Evolutionary conservation across 1,140 invertebrate genomes (phyloP).

Genomic region (Cotesia typhae): DNA sequence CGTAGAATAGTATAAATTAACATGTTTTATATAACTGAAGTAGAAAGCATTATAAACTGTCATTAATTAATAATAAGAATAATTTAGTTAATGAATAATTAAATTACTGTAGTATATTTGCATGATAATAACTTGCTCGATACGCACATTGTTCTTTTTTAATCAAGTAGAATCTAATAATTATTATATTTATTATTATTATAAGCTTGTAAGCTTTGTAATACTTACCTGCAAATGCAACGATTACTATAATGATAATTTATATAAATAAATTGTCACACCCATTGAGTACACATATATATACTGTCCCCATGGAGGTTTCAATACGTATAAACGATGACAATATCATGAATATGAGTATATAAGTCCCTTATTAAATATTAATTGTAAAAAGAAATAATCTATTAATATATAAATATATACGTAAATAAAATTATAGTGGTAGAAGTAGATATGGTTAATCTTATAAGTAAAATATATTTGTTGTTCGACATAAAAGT

Average conservation of each 20-base stretch:
- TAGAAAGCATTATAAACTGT: background rate
- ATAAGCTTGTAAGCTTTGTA: background rate
- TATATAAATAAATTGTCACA: conserved; percentile 19
- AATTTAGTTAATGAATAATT: background rate
- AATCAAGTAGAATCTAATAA: background rate
- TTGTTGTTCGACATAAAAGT: conserved; percentile 50
- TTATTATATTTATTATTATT: background rate
- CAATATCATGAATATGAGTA: conserved; percentile 51
- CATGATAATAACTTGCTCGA: conserved; percentile 21
- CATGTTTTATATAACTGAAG: conserved; percentile 18
- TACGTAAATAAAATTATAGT: background rate
- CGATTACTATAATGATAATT: conserved; percentile 8
- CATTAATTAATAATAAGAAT: background rate
- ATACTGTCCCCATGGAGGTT: conserved; percentile 13
- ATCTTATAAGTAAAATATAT: conserved; percentile 38
- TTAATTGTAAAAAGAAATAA: conserved; percentile 47
- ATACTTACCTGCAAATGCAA: conserved; percentile 9
- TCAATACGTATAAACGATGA: conserved; percentile 46
- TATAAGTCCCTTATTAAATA: conserved; percentile 45
- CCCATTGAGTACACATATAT: background rate
- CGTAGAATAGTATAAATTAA: conserved; percentile 9
- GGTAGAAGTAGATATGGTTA: conserved; percentile 26
- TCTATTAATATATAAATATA: conserved; percentile 45
- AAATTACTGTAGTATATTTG: conserved; percentile 13
- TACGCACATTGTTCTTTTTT: conserved; percentile 19